Conservation (phyloP, 1,140 invertebrate genomes). For the Calephelis virginiensis region DNA sequence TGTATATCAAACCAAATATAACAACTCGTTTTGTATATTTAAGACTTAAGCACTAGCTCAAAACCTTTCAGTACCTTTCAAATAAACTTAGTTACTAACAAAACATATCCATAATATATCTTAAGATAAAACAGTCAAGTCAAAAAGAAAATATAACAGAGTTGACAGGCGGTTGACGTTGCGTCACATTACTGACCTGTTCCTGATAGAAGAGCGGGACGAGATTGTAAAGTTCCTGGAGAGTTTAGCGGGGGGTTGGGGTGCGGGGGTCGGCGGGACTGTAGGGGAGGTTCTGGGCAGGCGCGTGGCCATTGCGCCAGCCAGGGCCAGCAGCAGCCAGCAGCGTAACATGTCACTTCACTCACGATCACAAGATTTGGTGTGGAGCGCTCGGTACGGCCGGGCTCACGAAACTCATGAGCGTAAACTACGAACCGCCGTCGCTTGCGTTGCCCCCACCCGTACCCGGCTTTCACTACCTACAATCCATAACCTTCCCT, state of each 20-base stretch:
- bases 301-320: conserved; percentile 55
- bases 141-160: conserved; percentile 10
- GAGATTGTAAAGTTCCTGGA: conserved; percentile 67
- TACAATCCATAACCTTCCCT: conserved; percentile 48
- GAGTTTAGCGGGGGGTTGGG: conserved; percentile 38
- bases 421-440: neutral
- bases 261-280: conserved; percentile 35
- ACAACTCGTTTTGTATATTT: no score
- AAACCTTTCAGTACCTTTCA: no score
- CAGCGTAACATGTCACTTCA: conserved; percentile 51
- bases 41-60: no score
- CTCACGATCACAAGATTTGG: conserved; percentile 11
- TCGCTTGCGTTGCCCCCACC: conserved; percentile 17
- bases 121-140: neutral
- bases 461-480: conserved; percentile 55
- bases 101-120: no score
- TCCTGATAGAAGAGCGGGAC: conserved; percentile 57
- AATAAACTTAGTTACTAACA: no score
- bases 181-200: conserved; percentile 51
- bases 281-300: conserved; percentile 59
- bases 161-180: neutral
- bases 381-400: conserved; percentile 39
- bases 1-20: no score
- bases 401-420: conserved; percentile 37
- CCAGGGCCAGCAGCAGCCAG: conserved; percentile 59